Evolutionary conservation across 1,140 invertebrate genomes (phyloP).

Genomic region (Epicauta chinensis): DNA sequence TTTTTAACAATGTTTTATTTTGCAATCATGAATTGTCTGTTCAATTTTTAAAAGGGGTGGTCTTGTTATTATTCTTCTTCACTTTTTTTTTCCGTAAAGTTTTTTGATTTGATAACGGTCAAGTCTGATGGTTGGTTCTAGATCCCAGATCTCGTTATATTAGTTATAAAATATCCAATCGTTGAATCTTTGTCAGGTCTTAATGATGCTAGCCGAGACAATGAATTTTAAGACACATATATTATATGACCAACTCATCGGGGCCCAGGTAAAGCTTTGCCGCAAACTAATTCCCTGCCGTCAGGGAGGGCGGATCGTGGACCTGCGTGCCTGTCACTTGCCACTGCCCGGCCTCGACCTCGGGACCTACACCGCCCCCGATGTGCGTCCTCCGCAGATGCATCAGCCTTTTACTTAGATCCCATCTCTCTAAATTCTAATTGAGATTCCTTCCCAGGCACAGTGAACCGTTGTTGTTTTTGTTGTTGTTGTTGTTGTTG

Average conservation of each 20-base stretch:
- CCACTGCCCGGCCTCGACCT: conserved; percentile 37
- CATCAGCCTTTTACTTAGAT: conserved; percentile 35
- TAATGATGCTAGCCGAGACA: conserved; percentile 16
- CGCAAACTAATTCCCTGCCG: conserved; percentile 36
- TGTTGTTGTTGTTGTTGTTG: too few relatives aligned
- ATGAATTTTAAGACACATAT: conserved; percentile 22
- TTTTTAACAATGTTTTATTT: too few relatives aligned
- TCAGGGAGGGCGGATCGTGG: conserved; percentile 34
- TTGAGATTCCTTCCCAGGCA: conserved; percentile 33
- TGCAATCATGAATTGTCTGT: too few relatives aligned
- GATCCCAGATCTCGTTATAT: conserved; percentile 15
- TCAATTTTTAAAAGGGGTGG: too few relatives aligned
- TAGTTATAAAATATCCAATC: conserved; percentile 19
- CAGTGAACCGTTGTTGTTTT: too few relatives aligned
- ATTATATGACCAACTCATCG: conserved; percentile 28
- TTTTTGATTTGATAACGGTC: too few relatives aligned
- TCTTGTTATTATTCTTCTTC: too few relatives aligned
- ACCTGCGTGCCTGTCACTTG: conserved; percentile 39
- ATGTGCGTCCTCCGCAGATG: conserved; percentile 28
- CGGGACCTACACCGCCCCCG: conserved; percentile 32
- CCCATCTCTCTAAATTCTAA: conserved; percentile 36
- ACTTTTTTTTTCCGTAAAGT: too few relatives aligned
- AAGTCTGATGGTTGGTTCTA: not conserved
- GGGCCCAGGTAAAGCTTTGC: conserved; percentile 31
- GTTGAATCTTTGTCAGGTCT: conserved; percentile 8